Conservation (phyloP, 2,113 vertebrate species). For the Herpailurus yagouaroundi region DNA sequence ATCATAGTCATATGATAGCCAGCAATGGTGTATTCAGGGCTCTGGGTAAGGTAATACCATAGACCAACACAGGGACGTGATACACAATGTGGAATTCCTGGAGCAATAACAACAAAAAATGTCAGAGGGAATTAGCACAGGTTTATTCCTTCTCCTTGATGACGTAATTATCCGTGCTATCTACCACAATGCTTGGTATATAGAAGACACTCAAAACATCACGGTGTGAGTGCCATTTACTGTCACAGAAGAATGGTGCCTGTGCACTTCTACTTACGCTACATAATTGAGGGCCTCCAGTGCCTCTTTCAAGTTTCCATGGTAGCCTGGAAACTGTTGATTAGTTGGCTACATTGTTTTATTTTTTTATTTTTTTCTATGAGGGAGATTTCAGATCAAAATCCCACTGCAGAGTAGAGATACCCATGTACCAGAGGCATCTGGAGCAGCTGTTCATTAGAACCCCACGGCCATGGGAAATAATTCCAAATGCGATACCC, state of each 20-base stretch:
- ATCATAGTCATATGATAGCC: neutral
- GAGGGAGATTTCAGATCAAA: neutral
- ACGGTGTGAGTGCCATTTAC: neutral
- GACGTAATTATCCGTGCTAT: neutral
- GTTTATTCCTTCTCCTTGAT: slow-evolving; percentile 16
- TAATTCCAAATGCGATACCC: slow-evolving; percentile 1
- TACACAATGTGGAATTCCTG: neutral
- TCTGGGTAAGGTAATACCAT: neutral
- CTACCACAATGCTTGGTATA: neutral
- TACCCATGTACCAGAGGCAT: neutral
- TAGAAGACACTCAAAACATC: neutral
- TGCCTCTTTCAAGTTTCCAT: neutral
- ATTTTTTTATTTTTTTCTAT: neutral
- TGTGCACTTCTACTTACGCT: neutral
- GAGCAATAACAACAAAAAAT: neutral
- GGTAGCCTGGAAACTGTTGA: neutral
- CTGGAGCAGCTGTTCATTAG: neutral
- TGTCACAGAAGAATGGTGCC: neutral
- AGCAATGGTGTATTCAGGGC: neutral
- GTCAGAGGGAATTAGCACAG: neutral
- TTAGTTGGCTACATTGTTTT: neutral
- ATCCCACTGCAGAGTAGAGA: neutral
- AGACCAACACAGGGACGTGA: neutral
- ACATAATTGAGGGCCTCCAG: neutral
- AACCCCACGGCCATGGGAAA: neutral